A percentile compares a stretch with the other conserved stretches of the same genome.
phyloP scores from a whole-genome alignment of 2,888 invertebrate species.

The Didymodactylos carnosus region DNA sequence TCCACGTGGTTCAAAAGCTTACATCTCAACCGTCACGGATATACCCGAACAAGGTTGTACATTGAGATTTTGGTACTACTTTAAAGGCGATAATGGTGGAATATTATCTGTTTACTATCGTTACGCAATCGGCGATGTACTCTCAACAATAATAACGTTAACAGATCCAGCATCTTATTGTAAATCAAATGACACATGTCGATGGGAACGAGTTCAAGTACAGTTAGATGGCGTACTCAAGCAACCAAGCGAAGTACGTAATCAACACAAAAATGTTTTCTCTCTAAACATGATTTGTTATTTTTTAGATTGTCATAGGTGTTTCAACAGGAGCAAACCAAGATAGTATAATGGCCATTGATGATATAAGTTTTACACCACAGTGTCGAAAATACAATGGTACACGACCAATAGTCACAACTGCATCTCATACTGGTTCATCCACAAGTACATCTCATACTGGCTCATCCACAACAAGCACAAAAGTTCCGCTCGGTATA shows the following conservation, averaged over 20 bases:
- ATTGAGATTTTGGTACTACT: neutral
- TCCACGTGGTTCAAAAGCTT: neutral
- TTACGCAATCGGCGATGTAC: neutral
- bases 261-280: neutral
- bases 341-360: neutral
- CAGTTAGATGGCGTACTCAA: neutral
- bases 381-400: conserved; percentile 1
- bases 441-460: neutral
- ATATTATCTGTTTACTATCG: neutral
- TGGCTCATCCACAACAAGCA: neutral
- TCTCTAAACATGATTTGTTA: neutral
- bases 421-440: neutral
- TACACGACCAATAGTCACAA: neutral
- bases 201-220: neutral
- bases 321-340: neutral
- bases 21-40: neutral
- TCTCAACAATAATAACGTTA: neutral
- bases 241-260: neutral
- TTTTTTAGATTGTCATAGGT: neutral
- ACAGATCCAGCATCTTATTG: neutral
- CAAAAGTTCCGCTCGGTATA: neutral
- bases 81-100: neutral
- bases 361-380: conserved; percentile 5
- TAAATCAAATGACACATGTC: neutral
- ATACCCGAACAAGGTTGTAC: neutral